phyloP scores from a whole-genome alignment of 35 echinoderm and acorn worm species.

The Heliocidaris tuberculata region DNA sequence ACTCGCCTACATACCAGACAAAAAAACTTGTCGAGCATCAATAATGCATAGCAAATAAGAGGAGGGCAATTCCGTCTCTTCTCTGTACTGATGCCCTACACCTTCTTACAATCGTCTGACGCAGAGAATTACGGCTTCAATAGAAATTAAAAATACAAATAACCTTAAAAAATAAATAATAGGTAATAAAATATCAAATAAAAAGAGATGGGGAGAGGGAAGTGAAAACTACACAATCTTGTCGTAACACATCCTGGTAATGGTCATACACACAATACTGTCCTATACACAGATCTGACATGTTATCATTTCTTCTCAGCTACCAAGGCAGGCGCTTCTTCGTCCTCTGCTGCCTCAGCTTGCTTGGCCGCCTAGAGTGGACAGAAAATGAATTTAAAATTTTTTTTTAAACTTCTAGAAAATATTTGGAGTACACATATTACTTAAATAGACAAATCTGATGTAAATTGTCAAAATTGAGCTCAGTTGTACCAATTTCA shows the following conservation, averaged over 20 bases:
- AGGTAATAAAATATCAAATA: not conserved
- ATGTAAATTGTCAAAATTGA: not conserved
- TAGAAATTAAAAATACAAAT: not conserved
- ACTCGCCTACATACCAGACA: not conserved
- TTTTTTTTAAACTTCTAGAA: too few relatives aligned
- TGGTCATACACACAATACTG: not conserved
- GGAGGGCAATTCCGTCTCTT: not conserved
- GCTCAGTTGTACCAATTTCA: not conserved
- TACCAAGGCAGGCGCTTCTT: constrained; percentile 71
- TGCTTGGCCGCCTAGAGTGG: constrained; percentile 73
- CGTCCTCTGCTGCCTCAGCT: constrained; percentile 86
- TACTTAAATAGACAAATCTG: not conserved
- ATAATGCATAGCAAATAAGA: not conserved
- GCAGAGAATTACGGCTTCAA: not conserved
- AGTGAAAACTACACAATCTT: not conserved
- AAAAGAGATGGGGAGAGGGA: not conserved
- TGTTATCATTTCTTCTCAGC: constrained; percentile 21
- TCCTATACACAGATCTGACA: not conserved
- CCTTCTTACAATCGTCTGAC: not conserved
- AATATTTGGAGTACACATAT: not conserved
- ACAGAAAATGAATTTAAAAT: constrained; percentile 45
- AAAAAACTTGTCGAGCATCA: not conserved
- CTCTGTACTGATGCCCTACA: not conserved
- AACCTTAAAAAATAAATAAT: not conserved
- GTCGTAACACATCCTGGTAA: not conserved